A percentile compares a stretch with the other conserved stretches of the same genome.
Evolutionary conservation across 2,113 vertebrate genomes (phyloP).

Genomic region (Planiliza haematocheilus): DNA sequence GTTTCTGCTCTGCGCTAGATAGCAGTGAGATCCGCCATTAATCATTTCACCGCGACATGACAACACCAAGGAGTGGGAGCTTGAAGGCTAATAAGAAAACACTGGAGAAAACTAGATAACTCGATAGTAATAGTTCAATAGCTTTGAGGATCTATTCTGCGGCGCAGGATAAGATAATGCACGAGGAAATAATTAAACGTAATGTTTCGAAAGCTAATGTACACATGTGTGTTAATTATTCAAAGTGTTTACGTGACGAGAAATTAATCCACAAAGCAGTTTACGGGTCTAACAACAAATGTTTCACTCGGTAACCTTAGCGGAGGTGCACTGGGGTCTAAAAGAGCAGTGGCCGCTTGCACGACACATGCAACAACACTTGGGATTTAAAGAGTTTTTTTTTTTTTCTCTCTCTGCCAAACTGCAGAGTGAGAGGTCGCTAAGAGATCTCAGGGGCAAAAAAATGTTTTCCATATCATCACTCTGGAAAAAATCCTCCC

Average conservation of each 20-base stretch:
- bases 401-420: slow-evolving; percentile 26
- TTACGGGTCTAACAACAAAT: neutral
- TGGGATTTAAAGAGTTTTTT: neutral
- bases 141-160: slow-evolving; percentile 10
- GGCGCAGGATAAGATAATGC: slow-evolving; percentile 15
- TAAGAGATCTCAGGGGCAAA: slow-evolving; percentile 32
- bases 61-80: slow-evolving; percentile 46
- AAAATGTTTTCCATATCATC: slow-evolving; percentile 63
- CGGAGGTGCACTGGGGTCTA: neutral
- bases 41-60: slow-evolving; percentile 59
- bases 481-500: slow-evolving; percentile 27
- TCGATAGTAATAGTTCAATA: slow-evolving; percentile 39
- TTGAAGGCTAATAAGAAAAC: slow-evolving; percentile 51
- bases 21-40: slow-evolving; percentile 52
- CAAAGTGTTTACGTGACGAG: neutral
- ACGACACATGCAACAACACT: slow-evolving; percentile 16
- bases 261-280: slow-evolving; percentile 1
- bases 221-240: neutral
- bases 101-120: slow-evolving; percentile 44
- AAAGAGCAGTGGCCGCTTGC: slow-evolving; percentile 5
- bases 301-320: neutral
- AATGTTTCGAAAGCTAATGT: neutral
- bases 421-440: slow-evolving; percentile 37
- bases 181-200: slow-evolving; percentile 14
- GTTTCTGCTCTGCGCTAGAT: slow-evolving; percentile 50